Conservation (phyloP, 2,113 vertebrate species). For the Nibea coibor region DNA sequence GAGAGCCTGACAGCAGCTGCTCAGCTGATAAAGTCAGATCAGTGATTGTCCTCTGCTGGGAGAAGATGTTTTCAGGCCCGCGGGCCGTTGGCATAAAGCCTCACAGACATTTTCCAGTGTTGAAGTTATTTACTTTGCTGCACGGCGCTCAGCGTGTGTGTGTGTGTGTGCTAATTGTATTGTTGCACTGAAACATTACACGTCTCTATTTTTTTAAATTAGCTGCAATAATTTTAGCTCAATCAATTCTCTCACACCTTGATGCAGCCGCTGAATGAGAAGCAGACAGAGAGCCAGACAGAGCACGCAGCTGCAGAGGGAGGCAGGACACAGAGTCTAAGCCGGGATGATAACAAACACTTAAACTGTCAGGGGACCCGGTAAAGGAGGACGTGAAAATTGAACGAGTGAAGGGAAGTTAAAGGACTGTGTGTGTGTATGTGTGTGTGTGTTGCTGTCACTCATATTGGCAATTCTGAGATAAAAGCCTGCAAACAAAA, state of each 20-base stretch:
- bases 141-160: neutral
- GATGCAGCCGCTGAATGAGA: neutral
- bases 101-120: too few relatives aligned
- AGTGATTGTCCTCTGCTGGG: too few relatives aligned
- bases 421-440: conserved; percentile 9
- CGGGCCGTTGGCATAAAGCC: too few relatives aligned
- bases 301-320: neutral
- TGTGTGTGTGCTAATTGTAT: neutral
- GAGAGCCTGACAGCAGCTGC: too few relatives aligned
- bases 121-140: neutral
- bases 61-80: neutral
- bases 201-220: neutral
- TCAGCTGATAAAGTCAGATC: too few relatives aligned
- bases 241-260: neutral
- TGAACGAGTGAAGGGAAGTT: conserved; percentile 4
- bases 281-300: neutral
- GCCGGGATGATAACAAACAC: conserved; percentile 40
- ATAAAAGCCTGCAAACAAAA: conserved; percentile 30
- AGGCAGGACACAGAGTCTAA: neutral
- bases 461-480: conserved; percentile 23
- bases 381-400: conserved; percentile 13
- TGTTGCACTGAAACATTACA: neutral
- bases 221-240: neutral
- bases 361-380: conserved; percentile 30
- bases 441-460: conserved; percentile 20